Conservation (phyloP, 23 tunicate species). For the Clavelina lepadiformis region DNA sequence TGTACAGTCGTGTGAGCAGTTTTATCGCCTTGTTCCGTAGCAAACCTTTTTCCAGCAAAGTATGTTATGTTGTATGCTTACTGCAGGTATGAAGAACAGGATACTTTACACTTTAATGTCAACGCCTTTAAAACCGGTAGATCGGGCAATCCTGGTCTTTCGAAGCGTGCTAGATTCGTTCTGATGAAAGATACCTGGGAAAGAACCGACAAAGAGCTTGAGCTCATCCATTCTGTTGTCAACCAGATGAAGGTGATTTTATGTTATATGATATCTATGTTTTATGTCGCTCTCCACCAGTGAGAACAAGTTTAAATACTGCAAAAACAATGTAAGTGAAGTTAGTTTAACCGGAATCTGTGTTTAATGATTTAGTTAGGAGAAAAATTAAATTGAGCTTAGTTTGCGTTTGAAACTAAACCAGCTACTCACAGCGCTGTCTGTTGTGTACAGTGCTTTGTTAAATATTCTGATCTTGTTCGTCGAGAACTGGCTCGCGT, state of each 20-base stretch:
- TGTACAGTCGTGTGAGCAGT: too few species aligned
- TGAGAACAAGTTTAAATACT: neutral
- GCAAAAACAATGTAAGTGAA: neutral
- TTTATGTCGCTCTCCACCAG: neutral
- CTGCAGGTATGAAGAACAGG: constrained; percentile 59
- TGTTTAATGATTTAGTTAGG: neutral
- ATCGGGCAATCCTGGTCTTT: constrained; percentile 63
- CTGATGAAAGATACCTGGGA: constrained; percentile 72
- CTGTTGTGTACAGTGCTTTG: constrained; percentile 71
- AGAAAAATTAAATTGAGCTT: neutral
- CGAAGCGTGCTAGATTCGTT: constrained; percentile 53
- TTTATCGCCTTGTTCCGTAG: too few species aligned
- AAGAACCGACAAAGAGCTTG: constrained; percentile 76
- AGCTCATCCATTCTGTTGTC: constrained; percentile 51
- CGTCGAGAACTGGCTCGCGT: constrained; percentile 64
- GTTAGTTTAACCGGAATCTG: neutral
- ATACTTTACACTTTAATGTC: constrained; percentile 64
- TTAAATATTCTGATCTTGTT: constrained; percentile 48
- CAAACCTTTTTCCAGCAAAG: too few species aligned
- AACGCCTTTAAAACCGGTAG: constrained; percentile 64
- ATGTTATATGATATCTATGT: neutral
- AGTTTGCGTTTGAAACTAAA: too few species aligned
- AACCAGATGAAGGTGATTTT: constrained; percentile 70
- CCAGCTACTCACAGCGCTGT: too few species aligned
- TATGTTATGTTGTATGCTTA: too few species aligned